Conservation (phyloP, 1,140 invertebrate genomes). For the Heliconius congener region DNA sequence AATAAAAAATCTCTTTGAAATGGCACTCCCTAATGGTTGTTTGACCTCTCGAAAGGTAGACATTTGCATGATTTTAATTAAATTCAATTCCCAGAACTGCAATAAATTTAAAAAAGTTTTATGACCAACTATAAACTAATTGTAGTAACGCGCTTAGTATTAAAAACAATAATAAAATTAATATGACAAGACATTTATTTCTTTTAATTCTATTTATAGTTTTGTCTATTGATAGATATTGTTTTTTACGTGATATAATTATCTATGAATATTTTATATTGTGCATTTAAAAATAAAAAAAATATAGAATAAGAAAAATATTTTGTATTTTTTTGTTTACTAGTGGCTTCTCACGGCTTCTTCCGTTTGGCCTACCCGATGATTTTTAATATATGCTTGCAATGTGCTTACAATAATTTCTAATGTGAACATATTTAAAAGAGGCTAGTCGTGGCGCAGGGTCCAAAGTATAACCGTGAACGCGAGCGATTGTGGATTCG, state of each 20-base stretch:
- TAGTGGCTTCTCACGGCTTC: no score
- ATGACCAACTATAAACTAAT: slow-evolving; percentile 38
- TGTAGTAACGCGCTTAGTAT: slow-evolving; percentile 24
- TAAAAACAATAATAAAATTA: slow-evolving; percentile 10
- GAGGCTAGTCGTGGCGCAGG: no score
- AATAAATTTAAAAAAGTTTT: slow-evolving; percentile 48
- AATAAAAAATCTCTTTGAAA: slow-evolving; percentile 43
- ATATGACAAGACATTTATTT: neutral
- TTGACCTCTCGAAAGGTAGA: slow-evolving; percentile 45
- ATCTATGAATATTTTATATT: no score
- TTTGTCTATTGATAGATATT: neutral
- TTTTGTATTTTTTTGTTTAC: no score
- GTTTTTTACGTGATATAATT: neutral
- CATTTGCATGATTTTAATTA: slow-evolving; percentile 66
- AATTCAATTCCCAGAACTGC: slow-evolving; percentile 50
- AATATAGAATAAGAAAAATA: no score
- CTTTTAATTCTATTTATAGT: neutral
- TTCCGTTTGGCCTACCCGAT: no score
- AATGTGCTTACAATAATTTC: no score
- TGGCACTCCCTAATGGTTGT: slow-evolving; percentile 48
- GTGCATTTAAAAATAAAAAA: no score
- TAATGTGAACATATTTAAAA: no score
- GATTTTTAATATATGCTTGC: no score
- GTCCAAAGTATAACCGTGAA: no score
- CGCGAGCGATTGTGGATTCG: no score